Percentiles rank a stretch among this genome's conserved stretches.
These are phyloP conservation scores for Ditylenchus dipsaci DNA, from an alignment of 1,140 invertebrate species.

Conservation along the genomic window DNA sequence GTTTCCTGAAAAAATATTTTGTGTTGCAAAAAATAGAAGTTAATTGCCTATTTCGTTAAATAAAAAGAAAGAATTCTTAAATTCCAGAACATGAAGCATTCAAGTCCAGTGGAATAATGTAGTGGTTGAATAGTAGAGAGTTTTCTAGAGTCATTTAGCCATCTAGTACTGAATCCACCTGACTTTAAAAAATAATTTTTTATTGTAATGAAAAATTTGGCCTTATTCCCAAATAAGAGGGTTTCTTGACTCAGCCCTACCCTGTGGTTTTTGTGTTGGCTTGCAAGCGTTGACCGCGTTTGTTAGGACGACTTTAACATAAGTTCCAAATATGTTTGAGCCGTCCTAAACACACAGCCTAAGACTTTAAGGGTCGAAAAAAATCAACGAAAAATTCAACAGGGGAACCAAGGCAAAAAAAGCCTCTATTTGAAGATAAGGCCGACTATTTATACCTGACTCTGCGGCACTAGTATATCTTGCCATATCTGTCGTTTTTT, in stretches of 20 bases:
- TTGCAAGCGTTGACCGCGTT: too few species aligned
- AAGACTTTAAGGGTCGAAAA: too few species aligned
- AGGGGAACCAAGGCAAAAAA: too few species aligned
- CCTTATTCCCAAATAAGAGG: too few species aligned
- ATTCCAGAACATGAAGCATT: slow-evolving; percentile 60
- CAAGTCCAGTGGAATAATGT: slow-evolving; percentile 60
- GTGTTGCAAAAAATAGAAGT: slow-evolving; percentile 70
- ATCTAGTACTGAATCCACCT: slow-evolving; percentile 59
- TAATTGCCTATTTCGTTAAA: slow-evolving; percentile 63
- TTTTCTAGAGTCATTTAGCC: slow-evolving; percentile 53
- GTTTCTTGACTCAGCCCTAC: too few species aligned
- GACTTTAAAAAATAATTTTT: not conserved
- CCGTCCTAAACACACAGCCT: too few species aligned
- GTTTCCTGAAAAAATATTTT: slow-evolving; percentile 18
- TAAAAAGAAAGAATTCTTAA: slow-evolving; percentile 57
- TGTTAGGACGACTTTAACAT: too few species aligned
- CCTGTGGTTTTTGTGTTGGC: too few species aligned
- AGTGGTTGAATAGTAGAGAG: slow-evolving; percentile 53
- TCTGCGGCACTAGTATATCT: slow-evolving; percentile 36
- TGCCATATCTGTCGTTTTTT: slow-evolving; percentile 31
- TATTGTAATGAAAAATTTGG: too few species aligned
- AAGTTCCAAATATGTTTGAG: too few species aligned
- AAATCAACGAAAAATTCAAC: too few species aligned
- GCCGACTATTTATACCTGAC: slow-evolving; percentile 18
- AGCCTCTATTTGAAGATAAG: not conserved